Percentiles rank a stretch among this genome's conserved stretches.
Evolutionary conservation across 2,797 vertebrate species (phyloP).

Genomic region (Nyctalus aviator): DNA sequence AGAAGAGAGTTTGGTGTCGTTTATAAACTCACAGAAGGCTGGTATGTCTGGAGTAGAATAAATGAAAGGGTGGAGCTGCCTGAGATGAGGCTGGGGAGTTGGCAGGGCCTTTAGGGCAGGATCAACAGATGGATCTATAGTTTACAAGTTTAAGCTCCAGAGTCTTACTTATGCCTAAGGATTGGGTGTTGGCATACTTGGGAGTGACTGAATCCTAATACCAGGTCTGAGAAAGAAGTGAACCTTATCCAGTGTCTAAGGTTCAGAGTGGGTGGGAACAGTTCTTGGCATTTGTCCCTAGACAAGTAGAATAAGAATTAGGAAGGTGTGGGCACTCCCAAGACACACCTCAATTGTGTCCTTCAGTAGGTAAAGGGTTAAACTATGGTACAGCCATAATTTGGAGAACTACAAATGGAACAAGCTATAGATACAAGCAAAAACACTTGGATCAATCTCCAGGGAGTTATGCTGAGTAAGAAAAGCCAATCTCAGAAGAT

Average conservation of each 20-base stretch:
- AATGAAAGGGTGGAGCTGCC: neutral
- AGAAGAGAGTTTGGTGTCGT: neutral
- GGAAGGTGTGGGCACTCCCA: neutral
- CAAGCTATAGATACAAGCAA: neutral
- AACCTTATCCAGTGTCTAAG: no score
- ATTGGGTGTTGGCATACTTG: neutral
- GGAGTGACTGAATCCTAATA: neutral
- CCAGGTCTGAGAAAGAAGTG: neutral
- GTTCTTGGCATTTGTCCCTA: conserved; percentile 7
- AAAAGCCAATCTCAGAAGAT: conserved; percentile 45
- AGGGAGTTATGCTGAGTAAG: neutral
- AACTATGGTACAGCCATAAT: neutral
- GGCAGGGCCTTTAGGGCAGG: neutral
- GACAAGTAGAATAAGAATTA: neutral
- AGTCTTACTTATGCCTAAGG: neutral
- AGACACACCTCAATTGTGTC: neutral
- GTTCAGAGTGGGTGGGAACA: neutral
- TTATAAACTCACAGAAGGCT: neutral
- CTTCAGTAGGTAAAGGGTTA: neutral
- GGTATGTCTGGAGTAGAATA: neutral
- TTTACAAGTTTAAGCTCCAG: neutral
- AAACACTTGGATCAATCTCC: neutral
- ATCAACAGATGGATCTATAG: neutral
- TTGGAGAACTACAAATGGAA: neutral
- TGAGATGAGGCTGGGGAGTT: neutral